Base-by-base conservation (phyloP, 2,797 vertebrate species). In the Sphenopsis melanotis region DNA sequence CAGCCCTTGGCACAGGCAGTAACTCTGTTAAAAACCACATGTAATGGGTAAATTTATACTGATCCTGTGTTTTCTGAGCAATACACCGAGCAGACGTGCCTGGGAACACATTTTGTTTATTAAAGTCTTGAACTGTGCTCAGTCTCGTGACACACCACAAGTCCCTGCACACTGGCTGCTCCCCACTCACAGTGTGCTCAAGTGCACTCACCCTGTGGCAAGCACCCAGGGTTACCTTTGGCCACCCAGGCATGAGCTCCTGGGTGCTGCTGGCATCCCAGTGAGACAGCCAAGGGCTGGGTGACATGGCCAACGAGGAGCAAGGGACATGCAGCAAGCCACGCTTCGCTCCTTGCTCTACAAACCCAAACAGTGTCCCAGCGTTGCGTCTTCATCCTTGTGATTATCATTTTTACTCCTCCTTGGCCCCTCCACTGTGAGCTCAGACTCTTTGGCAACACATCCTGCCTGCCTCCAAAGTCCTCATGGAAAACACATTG, bases 261-360 rank as follows among this genome's bases (percentile, higher is more conserved):
- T 50, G 34, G 20, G 52, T 6, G 8, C 56, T 59, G 52, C 23
- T 4, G 6, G 24, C 6, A 19, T 11, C 55, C 56, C 63, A 34
- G 36, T 19, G 41, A 65, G 46, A 15, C 0, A 0, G 61, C 52
- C 37, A 42, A 83, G 36, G 39, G 47, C 68, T 55, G 37, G 32
- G 59, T 68, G 63, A 65, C 34, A 65, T 0, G 2, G 39, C 14
- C 56, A 61, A 36, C 36, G 6, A 0, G 6, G 26, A 77, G 27
- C 9, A 0, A 0, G 60, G 50, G 74, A 75, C 1, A 2, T 21
- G 68, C 59, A 72, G 22, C 0, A 0, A 90, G 50, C 24, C 2
- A 10, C 0, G 0, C 50, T 90, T 53, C 29, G 20, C 59, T 83
- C 41, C 44, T 75, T 44, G 42, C 46, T 11, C 12, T 55, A 42